Evolutionary conservation across 2,113 vertebrate species (phyloP).

Genomic region (Urocynchramus pylzowi): DNA sequence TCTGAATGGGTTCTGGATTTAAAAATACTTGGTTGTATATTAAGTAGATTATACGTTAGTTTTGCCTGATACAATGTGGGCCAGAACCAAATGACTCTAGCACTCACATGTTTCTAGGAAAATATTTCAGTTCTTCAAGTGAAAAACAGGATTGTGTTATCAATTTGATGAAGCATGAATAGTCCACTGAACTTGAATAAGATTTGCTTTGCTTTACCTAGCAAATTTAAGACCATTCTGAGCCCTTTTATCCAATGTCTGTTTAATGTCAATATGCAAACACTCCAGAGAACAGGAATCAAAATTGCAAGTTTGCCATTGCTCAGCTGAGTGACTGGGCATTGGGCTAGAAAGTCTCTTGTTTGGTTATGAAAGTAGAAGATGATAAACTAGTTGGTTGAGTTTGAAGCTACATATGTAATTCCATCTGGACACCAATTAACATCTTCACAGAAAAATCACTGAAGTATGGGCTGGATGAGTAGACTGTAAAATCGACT

Average conservation of each 20-base stretch:
- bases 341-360: not conserved
- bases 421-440: not conserved
- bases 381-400: not conserved
- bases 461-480: not conserved
- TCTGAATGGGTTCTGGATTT: not conserved
- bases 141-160: not conserved
- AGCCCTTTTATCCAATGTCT: not conserved
- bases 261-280: not conserved
- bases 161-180: not conserved
- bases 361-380: not conserved
- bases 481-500: fast-evolving
- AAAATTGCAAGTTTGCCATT: not conserved
- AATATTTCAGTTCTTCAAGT: not conserved
- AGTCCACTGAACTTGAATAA: not conserved
- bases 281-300: not conserved
- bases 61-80: not conserved
- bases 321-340: fast-evolving
- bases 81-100: not conserved
- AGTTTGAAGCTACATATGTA: not conserved
- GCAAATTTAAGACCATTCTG: not conserved
- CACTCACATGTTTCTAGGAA: not conserved
- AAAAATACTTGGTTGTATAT: not conserved
- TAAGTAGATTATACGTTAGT: not conserved
- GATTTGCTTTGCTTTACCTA: not conserved
- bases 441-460: not conserved